These are phyloP conservation scores for Ondatra zibethicus DNA, from an alignment of 2,113 vertebrate species.

Conservation along the genomic window DNA sequence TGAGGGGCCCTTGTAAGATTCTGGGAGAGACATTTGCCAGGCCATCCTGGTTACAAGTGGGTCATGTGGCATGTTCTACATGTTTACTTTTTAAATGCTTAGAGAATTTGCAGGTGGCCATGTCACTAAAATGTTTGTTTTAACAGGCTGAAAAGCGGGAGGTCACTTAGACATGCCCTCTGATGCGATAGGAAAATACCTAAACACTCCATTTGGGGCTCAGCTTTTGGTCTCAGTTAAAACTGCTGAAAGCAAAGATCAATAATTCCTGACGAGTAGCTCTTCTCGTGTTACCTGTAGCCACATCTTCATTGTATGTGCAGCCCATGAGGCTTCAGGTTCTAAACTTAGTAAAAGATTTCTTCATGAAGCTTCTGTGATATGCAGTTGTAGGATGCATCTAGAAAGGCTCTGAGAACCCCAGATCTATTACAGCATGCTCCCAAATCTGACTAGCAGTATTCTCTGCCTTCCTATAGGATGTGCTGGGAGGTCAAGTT, in stretches of 20 bases:
- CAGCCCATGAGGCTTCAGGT: not conserved
- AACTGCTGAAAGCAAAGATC: constrained; percentile 63
- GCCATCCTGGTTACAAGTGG: constrained; percentile 40
- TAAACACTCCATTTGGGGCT: constrained; percentile 72
- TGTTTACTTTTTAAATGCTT: constrained; percentile 72
- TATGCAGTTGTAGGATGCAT: not conserved
- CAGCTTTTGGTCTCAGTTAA: constrained; percentile 70
- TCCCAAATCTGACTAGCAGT: not conserved
- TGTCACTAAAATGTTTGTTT: constrained; percentile 75
- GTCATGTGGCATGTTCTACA: constrained; percentile 66
- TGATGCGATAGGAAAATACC: constrained; percentile 77
- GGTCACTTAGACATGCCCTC: constrained; percentile 56
- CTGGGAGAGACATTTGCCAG: not conserved
- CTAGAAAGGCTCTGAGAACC: not conserved
- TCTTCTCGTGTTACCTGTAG: not conserved
- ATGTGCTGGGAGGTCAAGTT: not conserved
- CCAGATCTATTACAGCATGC: not conserved
- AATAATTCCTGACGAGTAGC: constrained; percentile 4
- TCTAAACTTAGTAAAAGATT: not conserved
- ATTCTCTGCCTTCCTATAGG: not conserved
- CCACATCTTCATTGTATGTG: not conserved
- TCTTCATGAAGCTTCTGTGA: not conserved
- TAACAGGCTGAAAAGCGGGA: constrained; percentile 70
- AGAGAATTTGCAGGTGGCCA: constrained; percentile 68
- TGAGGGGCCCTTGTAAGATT: not conserved